A percentile compares a stretch with the other conserved stretches of the same genome.
Conservation (phyloP, 2,113 vertebrate genomes). For the Anhinga rufa region DNA sequence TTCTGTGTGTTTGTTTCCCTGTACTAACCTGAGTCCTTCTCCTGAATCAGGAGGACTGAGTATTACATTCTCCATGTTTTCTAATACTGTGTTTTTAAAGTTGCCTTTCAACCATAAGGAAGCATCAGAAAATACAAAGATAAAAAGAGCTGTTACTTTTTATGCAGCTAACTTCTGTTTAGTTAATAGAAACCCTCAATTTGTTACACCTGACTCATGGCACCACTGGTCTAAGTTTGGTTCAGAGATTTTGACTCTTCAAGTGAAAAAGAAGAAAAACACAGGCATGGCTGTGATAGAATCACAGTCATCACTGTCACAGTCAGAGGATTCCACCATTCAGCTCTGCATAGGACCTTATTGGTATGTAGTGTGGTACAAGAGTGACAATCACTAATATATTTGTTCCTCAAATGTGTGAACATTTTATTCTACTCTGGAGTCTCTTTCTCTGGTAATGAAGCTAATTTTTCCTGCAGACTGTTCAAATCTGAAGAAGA, state of each 20-base stretch:
- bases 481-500: neutral
- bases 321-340: neutral
- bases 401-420: neutral
- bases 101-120: neutral
- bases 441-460: neutral
- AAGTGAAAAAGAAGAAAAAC: neutral
- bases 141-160: neutral
- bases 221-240: neutral
- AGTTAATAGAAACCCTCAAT: neutral
- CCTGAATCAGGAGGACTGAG: neutral
- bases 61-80: neutral
- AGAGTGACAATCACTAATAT: neutral
- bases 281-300: neutral
- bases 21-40: neutral
- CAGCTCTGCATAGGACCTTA: neutral
- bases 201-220: neutral
- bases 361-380: neutral
- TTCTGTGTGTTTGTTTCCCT: neutral
- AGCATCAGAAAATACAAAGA: neutral
- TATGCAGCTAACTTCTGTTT: neutral
- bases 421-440: neutral
- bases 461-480: neutral
- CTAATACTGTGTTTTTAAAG: slow-evolving; percentile 2
- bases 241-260: neutral
- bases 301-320: neutral